These are phyloP conservation scores for Drosophila formosana DNA, from an alignment of 2,888 invertebrate species.

Conservation along the genomic window DNA sequence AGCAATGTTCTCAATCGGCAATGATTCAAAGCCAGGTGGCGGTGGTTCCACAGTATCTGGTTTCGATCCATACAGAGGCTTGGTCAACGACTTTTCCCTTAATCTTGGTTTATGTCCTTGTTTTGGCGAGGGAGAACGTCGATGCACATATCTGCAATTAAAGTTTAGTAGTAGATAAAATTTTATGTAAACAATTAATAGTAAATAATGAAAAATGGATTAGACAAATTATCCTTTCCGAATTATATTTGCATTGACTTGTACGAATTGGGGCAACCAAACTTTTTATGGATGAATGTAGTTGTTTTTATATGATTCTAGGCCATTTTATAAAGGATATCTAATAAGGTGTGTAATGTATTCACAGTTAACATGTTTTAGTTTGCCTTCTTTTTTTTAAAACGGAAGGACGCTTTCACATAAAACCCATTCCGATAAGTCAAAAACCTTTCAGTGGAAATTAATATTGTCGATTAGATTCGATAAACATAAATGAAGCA, in stretches of 20 bases:
- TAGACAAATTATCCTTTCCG: neutral
- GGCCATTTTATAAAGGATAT: neutral
- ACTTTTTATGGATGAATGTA: neutral
- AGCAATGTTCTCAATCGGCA: constrained; percentile 52
- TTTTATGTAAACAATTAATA: neutral
- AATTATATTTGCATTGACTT: neutral
- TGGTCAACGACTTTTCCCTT: constrained; percentile 33
- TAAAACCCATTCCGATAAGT: neutral
- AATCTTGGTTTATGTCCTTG: constrained; percentile 26
- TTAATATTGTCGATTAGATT: too few relatives aligned
- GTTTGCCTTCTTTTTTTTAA: neutral
- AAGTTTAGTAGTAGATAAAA: constrained; percentile 11
- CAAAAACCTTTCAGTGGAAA: neutral
- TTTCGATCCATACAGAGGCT: constrained; percentile 40
- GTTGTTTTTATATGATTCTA: neutral
- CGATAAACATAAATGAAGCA: neutral
- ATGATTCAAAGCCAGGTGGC: constrained; percentile 78
- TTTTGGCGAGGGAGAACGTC: constrained; percentile 57
- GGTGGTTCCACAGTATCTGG: constrained; percentile 70
- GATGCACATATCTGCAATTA: constrained; percentile 48
- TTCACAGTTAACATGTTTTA: neutral
- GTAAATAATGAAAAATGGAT: neutral
- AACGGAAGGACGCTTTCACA: neutral
- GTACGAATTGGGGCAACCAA: neutral
- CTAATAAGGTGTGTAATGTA: neutral